Evolutionary conservation across 2,888 invertebrate species (phyloP), one percentile per base, ranked within the genome.

Genomic region (Amiota minor): DNA sequence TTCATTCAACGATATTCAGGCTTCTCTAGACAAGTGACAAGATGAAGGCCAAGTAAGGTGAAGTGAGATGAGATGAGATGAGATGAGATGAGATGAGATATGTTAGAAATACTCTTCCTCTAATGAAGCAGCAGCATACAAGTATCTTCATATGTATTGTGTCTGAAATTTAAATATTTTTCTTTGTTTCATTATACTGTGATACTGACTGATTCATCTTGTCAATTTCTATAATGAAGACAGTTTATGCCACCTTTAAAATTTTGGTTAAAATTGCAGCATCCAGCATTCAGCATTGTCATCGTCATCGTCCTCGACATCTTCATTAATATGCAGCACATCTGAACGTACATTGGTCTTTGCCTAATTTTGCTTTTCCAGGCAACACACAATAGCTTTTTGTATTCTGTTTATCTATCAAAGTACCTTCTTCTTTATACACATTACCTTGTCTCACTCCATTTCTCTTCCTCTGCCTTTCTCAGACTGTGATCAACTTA

Each of bases 251-350:
- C 35, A 35, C 35, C 35, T 35, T 35, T 35, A 6, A 1, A 6
- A 35, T 4, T 35, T 35, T 35, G 35, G 35, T 35, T 35, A 8
- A 35, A 35, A 18, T 35, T 68, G 68, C 18, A 12, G 49, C 45
- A 56, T 23, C 46, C 35, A 9, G 18, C 16, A 16, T n/a, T 67
- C 14, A 35, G 35, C 23, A 45, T 62, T 35, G n/a, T 11, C 12
- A 64, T 64, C 67, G 68, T 59, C 12, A 59, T 23, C 16, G 59
- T 11, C n/a, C 20, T 35, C 20, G 20, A n/a, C 68, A 71, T 78
- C 81, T 82, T 83, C 83, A 85, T 83, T 83, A 83, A 83, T 83
- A 83, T 83, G 83, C 83, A 77, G 80, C 79, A 81, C 76, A 68
- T 35, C 23, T 53, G 53, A 50, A 64, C 45, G 50, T 67, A 49